phyloP scores from a whole-genome alignment of 2,888 invertebrate species.

The Caenorhabditis imperialis region DNA sequence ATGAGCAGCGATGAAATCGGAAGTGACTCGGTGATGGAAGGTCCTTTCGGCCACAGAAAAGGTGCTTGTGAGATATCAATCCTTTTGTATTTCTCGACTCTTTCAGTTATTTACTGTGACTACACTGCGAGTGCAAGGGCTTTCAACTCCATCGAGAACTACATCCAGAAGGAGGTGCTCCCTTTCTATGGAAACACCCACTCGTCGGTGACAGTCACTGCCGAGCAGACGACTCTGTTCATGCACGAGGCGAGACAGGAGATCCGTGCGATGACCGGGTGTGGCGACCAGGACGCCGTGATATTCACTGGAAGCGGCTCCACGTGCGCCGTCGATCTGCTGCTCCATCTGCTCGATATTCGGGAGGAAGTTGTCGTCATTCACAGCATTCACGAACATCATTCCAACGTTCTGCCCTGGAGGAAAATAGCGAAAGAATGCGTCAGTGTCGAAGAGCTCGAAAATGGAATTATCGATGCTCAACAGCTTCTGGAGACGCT shows the following conservation, averaged over 20 bases:
- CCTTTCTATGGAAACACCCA: slow-evolving; percentile 89
- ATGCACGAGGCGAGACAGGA: slow-evolving; percentile 85
- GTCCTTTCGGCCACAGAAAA: slow-evolving; percentile 57
- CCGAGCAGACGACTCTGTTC: slow-evolving; percentile 89
- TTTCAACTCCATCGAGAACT: slow-evolving; percentile 62
- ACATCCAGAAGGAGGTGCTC: slow-evolving; percentile 79
- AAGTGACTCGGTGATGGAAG: slow-evolving; percentile 37
- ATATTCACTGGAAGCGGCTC: slow-evolving; percentile 86
- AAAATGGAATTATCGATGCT: slow-evolving; percentile 42
- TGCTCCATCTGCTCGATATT: slow-evolving; percentile 78
- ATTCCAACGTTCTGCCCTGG: slow-evolving; percentile 88
- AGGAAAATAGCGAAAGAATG: slow-evolving; percentile 83
- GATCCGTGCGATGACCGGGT: slow-evolving; percentile 87
- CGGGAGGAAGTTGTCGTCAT: slow-evolving; percentile 50
- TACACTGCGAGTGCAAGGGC: slow-evolving; percentile 68
- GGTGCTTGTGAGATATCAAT: slow-evolving; percentile 4
- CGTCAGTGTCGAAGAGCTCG: slow-evolving; percentile 34
- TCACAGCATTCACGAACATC: slow-evolving; percentile 83
- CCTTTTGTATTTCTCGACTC: neutral
- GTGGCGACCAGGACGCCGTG: slow-evolving; percentile 87
- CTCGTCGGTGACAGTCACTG: slow-evolving; percentile 88
- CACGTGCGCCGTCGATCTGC: slow-evolving; percentile 86
- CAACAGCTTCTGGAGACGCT: slow-evolving; percentile 24
- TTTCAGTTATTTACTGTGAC: slow-evolving; percentile 66
- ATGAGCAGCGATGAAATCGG: slow-evolving; percentile 61